Evolutionary conservation across 2,797 vertebrate genomes (phyloP), one percentile per base, ranked within the genome.

Genomic region (Triplophysa bombifrons): DNA sequence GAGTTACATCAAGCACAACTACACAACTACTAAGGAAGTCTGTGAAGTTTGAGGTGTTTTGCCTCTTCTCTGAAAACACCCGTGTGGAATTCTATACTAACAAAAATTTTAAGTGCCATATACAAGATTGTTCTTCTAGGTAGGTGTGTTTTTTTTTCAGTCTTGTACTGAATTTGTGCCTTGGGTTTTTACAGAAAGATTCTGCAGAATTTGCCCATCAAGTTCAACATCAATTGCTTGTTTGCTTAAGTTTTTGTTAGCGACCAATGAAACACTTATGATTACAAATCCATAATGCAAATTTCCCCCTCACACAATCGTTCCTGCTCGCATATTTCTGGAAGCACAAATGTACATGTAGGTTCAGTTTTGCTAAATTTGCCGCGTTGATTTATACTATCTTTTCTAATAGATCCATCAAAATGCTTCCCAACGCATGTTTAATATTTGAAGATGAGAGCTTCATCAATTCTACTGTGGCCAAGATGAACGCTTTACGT

Each of bases 401-500:
- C 20, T 7, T 4, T 4, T 48, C 19, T 72, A n/a, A 60, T 65
- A 80, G 75, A 79, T 77, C 88, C 89, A 89, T 82, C 80, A 97
- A 94, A 89, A 99, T 99, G 98, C 96, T 96, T 94, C 95, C 96
- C 84, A 99, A 99, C 68, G 98, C 96, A 74, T 97, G 95, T 94
- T 92, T 99, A 89, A 96, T 97, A 93, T 99, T 99, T 84, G 96
- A 99, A 90, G 98, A 99, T 82, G 96, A 98, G 88, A 98, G 95
- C 91, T 98, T 99, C 88, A 94, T 98, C n/a, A 97, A 98, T 84
- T 99, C 96, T 27, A 98, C 98, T 16, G 97, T 98, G 93, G 97
- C 96, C 89, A 99, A 99, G 93, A 95, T 99, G 93, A 99, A 99
- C 2, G 97, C 98, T 84, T 93, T 99, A 86, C 95, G 98, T 83